These are phyloP conservation scores for Alectura lathami DNA, from an alignment of 2,113 vertebrate species.

Conservation along the genomic window DNA sequence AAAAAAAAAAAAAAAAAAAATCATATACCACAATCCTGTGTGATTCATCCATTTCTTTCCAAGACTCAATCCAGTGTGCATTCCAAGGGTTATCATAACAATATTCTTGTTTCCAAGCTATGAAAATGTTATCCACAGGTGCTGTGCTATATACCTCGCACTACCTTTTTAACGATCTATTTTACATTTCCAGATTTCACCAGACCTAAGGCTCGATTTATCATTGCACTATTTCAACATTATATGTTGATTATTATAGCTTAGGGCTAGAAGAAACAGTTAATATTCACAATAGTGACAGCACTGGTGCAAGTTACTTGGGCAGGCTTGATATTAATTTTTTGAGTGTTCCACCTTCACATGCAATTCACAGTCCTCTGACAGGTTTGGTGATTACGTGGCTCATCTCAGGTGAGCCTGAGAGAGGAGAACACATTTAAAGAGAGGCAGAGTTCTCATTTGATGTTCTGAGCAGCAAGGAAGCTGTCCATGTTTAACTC, in stretches of 20 bases:
- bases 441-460: background rate
- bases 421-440: background rate
- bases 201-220: background rate
- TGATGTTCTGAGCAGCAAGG: background rate
- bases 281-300: background rate
- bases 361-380: background rate
- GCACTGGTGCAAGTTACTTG: background rate
- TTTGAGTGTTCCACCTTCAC: background rate
- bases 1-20: background rate
- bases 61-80: background rate
- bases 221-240: background rate
- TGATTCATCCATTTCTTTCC: conserved; percentile 2
- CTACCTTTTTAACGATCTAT: background rate
- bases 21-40: background rate
- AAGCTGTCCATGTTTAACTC: background rate
- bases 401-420: background rate
- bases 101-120: background rate
- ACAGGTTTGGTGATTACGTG: background rate
- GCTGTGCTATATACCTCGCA: background rate
- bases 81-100: conserved; percentile 1
- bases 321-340: background rate
- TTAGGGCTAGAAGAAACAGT: accelerated
- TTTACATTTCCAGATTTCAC: background rate
- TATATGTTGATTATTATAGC: background rate
- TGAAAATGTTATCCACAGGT: background rate